Percentiles rank a stretch among this genome's conserved stretches.
Conservation (phyloP, 2,888 invertebrate genomes). For the Drosophila lutescens region DNA sequence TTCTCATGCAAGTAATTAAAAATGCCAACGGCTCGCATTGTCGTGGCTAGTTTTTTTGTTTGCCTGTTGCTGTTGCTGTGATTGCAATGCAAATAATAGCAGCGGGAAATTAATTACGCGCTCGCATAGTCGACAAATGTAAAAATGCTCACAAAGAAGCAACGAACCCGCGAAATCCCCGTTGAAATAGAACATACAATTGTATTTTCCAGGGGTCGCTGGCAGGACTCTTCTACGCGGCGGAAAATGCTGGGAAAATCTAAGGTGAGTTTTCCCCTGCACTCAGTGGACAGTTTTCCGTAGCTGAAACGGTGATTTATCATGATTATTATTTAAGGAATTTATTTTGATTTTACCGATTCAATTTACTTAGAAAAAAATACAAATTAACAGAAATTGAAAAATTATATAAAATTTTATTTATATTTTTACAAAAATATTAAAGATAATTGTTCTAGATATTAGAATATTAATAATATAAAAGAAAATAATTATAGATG, state of each 20-base stretch:
- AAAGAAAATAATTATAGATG: too few species aligned
- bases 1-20: conserved; percentile 72
- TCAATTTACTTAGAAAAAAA: too few species aligned
- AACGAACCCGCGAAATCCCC: conserved; percentile 20
- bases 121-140: conserved; percentile 43
- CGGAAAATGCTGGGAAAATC: not conserved
- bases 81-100: conserved; percentile 53
- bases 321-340: too few species aligned
- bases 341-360: too few species aligned
- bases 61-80: conserved; percentile 23
- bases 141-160: conserved; percentile 38
- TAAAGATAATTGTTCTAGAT: too few species aligned
- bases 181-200: conserved; percentile 35
- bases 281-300: not conserved
- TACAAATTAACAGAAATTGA: too few species aligned
- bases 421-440: too few species aligned
- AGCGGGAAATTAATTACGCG: conserved; percentile 68
- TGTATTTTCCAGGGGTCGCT: conserved; percentile 24
- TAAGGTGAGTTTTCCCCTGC: conserved; percentile 5
- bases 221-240: not conserved
- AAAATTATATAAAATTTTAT: too few species aligned
- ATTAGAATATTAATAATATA: too few species aligned
- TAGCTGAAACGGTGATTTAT: too few species aligned
- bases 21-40: conserved; percentile 72
- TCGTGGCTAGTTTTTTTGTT: conserved; percentile 41